Percentiles rank a stretch among this genome's conserved stretches.
These are phyloP conservation scores for Pseudochirops corinnae DNA, from an alignment of 2,797 vertebrate genomes.

Conservation along the genomic window DNA sequence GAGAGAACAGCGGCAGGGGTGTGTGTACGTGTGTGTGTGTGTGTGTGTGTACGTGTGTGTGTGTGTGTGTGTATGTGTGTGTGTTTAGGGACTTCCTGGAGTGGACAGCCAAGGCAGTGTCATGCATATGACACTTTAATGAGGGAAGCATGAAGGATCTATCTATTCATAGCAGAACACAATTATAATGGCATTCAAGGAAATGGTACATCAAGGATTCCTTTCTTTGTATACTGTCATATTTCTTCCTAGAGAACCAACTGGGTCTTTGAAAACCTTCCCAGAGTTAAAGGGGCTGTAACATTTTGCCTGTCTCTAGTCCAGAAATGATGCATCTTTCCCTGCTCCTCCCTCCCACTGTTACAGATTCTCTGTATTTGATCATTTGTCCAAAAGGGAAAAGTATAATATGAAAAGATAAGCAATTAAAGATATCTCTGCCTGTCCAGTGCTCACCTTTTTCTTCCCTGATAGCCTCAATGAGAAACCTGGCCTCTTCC, in stretches of 20 bases:
- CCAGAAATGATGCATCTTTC: not conserved
- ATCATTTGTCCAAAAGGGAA: not conserved
- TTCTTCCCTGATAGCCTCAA: conserved; percentile 73
- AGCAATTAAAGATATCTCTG: not conserved
- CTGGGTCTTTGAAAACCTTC: not conserved
- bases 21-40: too few species aligned
- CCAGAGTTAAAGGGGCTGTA: fast-evolving
- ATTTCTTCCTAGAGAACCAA: not conserved
- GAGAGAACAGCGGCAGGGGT: not conserved
- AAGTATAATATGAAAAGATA: too few species aligned
- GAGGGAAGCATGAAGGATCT: not conserved
- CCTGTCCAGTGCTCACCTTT: conserved; percentile 81
- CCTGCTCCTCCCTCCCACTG: not conserved
- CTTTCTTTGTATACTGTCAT: not conserved
- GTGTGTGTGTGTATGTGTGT: too few species aligned
- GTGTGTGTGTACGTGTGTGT: too few species aligned
- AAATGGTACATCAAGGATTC: not conserved
- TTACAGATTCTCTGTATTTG: not conserved
- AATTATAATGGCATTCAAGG: not conserved
- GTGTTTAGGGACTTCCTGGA: too few species aligned
- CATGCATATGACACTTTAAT: not conserved
- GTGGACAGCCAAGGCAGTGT: not conserved
- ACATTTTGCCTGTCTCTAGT: not conserved
- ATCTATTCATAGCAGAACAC: not conserved
- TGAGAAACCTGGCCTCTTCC: conserved; percentile 81